Conservation (phyloP, 2,113 vertebrate genomes). For the Callopanchax toddi region DNA sequence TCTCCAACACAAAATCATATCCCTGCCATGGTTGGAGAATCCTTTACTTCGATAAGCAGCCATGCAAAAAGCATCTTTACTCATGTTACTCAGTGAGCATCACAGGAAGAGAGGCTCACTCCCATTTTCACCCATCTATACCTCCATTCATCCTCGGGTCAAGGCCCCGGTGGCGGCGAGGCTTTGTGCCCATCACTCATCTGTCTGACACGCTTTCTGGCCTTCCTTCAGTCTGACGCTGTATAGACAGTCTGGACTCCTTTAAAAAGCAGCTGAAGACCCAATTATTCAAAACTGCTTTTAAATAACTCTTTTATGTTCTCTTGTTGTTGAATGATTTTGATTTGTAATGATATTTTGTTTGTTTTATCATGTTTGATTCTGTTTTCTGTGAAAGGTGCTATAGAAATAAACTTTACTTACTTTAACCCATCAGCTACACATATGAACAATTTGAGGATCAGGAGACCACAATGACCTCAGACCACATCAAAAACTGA, state of each 20-base stretch:
- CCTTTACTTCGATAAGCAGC: neutral
- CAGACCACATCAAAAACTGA: too few species aligned
- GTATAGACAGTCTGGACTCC: too few species aligned
- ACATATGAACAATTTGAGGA: neutral
- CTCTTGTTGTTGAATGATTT: too few species aligned
- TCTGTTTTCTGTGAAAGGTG: too few species aligned
- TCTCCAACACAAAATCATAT: neutral
- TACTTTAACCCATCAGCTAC: neutral
- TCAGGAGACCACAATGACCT: too few species aligned
- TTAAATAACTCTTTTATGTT: too few species aligned
- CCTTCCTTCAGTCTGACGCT: too few species aligned
- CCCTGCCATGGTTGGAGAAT: conserved; percentile 5
- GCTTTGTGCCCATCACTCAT: conserved; percentile 1
- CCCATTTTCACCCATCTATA: conserved; percentile 4
- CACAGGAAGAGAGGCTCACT: conserved; percentile 6
- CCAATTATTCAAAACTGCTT: too few species aligned
- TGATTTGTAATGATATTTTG: too few species aligned
- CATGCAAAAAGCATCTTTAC: conserved; percentile 12
- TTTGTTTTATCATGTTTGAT: too few species aligned
- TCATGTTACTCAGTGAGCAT: neutral
- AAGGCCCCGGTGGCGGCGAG: neutral
- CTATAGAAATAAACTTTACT: too few species aligned
- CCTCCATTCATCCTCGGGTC: conserved; percentile 22
- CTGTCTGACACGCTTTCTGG: neutral
- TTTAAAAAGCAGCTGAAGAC: too few species aligned